Evolutionary conservation across 2,113 vertebrate species (phyloP), one percentile per base, ranked within the genome.

Genomic region (Pachyramphus minor): DNA sequence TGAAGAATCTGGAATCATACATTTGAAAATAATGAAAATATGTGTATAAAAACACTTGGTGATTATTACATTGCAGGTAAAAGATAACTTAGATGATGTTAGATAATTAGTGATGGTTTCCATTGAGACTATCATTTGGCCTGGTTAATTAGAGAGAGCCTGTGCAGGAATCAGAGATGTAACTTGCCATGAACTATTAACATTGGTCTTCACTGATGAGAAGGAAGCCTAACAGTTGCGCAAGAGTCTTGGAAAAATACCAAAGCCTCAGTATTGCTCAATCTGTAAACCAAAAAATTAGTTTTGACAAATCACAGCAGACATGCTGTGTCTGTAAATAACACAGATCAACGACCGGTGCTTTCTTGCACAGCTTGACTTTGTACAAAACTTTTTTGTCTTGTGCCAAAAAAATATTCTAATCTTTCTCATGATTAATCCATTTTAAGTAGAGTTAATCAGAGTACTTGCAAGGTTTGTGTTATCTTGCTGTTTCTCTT

Each of bases 401-500:
- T 69, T 59, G 33, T 59, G 42, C 19, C 67, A 68, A 64, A 80
- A 59, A 80, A 77, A 24, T 63, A 58, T 11, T 47, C 21, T 50
- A 74, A 58, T 47, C 27, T 50, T 94, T 39, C 73, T 95, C 47
- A 86, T n/a, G 31, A 79, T 59, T 64, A 93, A 85, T 87, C 47
- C 8, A 50, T 93, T 89, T 75, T 45, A 86, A 67, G 12, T 63
- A 81, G 60, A 13, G 19, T n/a, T 90, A 83, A 88, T 79, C 28
- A 67, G 39, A 74, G 10, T 93, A 74, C 33, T 86, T 42, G 17
- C 59, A 77, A 77, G 23, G 27, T 92, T 79, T 80, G 24, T 55
- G 18, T 93, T 85, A 18, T 90, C 80, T 66, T 94, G 59, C 80
- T 84, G 55, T 73, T 95, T 86, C 30, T 79, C 52, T 89, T 19